These are phyloP conservation scores for Sorex araneus DNA, from an alignment of 2,113 vertebrate species.

Conservation along the genomic window DNA sequence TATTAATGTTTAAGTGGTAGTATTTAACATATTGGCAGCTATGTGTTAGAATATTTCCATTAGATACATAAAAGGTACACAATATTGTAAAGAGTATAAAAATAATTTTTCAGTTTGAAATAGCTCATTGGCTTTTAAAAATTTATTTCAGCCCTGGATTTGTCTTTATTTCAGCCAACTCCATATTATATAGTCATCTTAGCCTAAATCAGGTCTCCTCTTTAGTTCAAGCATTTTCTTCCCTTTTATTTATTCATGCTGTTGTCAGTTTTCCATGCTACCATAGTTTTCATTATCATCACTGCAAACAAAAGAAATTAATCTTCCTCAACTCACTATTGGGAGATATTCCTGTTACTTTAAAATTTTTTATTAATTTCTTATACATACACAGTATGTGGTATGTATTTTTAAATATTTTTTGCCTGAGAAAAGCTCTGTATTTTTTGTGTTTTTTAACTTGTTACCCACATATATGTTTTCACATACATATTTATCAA, in stretches of 20 bases:
- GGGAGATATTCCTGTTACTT: constrained; percentile 39
- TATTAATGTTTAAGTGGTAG: constrained; percentile 14
- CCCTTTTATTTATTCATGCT: constrained; percentile 13
- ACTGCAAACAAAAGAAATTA: not conserved
- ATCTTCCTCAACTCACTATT: not conserved
- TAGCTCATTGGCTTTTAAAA: constrained; percentile 49
- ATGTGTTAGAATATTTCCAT: not conserved
- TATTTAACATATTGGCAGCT: constrained; percentile 6
- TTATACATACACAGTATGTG: not conserved
- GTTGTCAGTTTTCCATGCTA: not conserved
- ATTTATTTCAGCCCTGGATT: not conserved
- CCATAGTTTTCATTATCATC: not conserved
- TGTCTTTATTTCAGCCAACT: constrained; percentile 16
- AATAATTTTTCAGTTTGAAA: not conserved
- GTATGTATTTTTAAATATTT: constrained; percentile 29
- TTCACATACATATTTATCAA: constrained; percentile 32
- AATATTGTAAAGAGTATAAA: not conserved
- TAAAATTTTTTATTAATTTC: constrained; percentile 50
- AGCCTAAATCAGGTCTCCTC: constrained; percentile 10
- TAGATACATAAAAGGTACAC: not conserved
- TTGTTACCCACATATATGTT: not conserved
- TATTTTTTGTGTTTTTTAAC: constrained; percentile 27
- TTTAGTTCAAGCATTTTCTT: constrained; percentile 12
- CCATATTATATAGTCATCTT: not conserved
- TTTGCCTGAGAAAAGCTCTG: constrained; percentile 27